Base-by-base conservation (phyloP, 2,888 invertebrate species). In the Drosophila bunnanda region DNA sequence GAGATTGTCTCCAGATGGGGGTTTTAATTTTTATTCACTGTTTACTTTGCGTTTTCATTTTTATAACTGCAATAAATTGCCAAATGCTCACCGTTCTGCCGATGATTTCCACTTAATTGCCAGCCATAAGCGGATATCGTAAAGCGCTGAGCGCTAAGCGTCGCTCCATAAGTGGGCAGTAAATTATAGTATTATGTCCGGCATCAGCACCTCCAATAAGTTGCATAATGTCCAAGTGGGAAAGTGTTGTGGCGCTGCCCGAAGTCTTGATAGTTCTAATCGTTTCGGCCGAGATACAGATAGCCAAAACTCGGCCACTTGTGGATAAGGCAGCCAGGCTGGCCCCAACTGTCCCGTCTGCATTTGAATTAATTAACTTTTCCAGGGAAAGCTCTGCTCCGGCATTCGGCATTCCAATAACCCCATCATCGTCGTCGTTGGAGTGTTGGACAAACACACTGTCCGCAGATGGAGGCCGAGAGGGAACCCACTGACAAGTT, bases 11-110 rank as follows among this genome's bases (percentile, higher is more conserved):
- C 54, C 32, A 54, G 54, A 59, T 59, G 58, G 22, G 38, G 30
- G 13, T 65, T 65, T 44, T 39, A 30, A 36, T 22, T 43, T 53
- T 52, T 46, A 32, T 41, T 52, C 50, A 12, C 15, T 41, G 32
- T 52, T 58, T 41, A 32, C 32, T 41, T 66, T 79, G 59, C 59
- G 66, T 64, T 74, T 32, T 46, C 53, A 64, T 70, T 61, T 69
- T 69, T 74, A 79, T 69, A 57, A 75, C 70, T 67, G 70, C 82
- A 77, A 73, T 82, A 75, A 83, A 77, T 71, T 60, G 56, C 41
- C 61, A 34, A 73, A 67, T 71, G 72, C 52, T 52, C 32, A 53
- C 25, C 66, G 48, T 50, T 59, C 48, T 64, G 73, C 34, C 59
- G 53, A 50, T 73, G 50, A 54, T 71, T 68, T 55, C 62, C 69